A percentile compares a stretch with the other conserved stretches of the same genome.
phyloP scores from a whole-genome alignment of 2,888 invertebrate species.

The Syrista parreyssii region DNA sequence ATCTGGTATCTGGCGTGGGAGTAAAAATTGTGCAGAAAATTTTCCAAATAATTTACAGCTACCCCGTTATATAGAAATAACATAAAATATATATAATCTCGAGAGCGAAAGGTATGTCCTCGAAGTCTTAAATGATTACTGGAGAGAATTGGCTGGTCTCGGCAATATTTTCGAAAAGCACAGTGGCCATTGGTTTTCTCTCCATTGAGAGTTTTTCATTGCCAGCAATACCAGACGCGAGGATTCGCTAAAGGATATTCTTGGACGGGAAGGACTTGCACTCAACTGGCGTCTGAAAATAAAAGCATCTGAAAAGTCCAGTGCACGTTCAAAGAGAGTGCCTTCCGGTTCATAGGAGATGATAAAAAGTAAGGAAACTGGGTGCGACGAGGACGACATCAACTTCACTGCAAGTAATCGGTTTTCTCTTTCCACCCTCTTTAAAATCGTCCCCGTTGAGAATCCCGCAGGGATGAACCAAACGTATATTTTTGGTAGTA shows the following conservation, averaged over 20 bases:
- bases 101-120: neutral
- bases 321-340: neutral
- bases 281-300: neutral
- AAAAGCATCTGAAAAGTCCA: neutral
- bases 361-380: constrained; percentile 1
- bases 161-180: neutral
- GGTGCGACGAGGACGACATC: neutral
- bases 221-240: constrained; percentile 8
- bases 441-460: neutral
- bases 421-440: constrained; percentile 1
- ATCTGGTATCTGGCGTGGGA: neutral
- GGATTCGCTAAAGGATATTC: constrained; percentile 3
- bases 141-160: neutral
- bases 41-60: neutral
- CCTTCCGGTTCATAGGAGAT: neutral
- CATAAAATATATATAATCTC: neutral
- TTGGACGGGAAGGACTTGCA: neutral
- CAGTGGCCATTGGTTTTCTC: neutral
- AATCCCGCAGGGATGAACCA: neutral
- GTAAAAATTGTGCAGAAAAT: neutral
- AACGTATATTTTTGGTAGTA: neutral
- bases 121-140: neutral
- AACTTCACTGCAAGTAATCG: constrained; percentile 20
- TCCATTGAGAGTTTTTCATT: neutral
- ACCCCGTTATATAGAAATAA: neutral